These are phyloP conservation scores for Coenonympha arcania DNA, from an alignment of 2,888 invertebrate species.

Conservation along the genomic window DNA sequence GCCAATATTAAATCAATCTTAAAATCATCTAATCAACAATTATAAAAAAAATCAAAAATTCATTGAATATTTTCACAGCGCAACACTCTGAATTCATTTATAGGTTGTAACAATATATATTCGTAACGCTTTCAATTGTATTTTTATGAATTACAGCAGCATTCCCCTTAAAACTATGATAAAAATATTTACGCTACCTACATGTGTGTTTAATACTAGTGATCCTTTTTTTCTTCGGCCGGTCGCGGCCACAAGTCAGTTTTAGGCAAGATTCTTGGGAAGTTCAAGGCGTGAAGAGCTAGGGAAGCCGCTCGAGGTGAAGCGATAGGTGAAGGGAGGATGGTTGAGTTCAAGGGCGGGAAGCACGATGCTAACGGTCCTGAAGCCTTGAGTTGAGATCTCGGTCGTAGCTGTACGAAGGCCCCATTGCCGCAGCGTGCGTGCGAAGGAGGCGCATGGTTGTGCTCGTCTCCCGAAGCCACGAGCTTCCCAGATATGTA, in stretches of 20 bases:
- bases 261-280: constrained; percentile 61
- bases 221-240: constrained; percentile 53
- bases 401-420: constrained; percentile 63
- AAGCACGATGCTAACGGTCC: no score
- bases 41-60: no score
- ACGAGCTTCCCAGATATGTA: constrained; percentile 57
- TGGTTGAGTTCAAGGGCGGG: constrained; percentile 33
- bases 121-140: no score
- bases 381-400: no score
- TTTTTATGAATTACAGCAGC: background rate
- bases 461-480: constrained; percentile 59
- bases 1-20: no score
- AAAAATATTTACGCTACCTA: constrained; percentile 17
- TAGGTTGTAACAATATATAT: no score
- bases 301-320: constrained; percentile 50
- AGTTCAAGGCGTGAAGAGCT: constrained; percentile 57
- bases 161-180: constrained; percentile 12
- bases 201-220: constrained; percentile 21
- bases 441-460: constrained; percentile 65
- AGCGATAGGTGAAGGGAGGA: constrained; percentile 46
- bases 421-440: constrained; percentile 69
- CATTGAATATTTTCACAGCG: no score
- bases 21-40: no score
- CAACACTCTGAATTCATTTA: no score
- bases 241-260: constrained; percentile 59